These are phyloP conservation scores for Semaprochilodus insignis DNA, from an alignment of 2,797 vertebrate species.

Conservation along the genomic window DNA sequence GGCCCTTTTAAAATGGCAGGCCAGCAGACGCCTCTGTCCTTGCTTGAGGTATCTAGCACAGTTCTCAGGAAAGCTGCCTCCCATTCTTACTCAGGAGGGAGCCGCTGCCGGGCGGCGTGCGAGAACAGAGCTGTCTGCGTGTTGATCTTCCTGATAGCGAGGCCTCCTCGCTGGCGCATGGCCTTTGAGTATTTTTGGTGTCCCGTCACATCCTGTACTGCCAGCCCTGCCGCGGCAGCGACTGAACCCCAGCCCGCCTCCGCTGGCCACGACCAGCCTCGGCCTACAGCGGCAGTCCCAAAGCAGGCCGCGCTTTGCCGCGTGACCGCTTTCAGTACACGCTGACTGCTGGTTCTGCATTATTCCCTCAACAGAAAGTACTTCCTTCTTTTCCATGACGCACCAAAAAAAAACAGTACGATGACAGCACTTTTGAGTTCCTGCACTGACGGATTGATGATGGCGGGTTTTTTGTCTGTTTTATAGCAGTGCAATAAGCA, in stretches of 20 bases:
- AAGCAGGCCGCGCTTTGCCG: neutral
- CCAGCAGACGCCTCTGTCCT: neutral
- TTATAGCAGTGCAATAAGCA: constrained; percentile 39
- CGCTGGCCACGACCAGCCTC: neutral
- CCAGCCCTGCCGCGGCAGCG: neutral
- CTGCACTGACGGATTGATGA: constrained; percentile 34
- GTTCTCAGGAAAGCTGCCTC: constrained; percentile 8
- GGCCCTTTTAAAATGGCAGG: neutral
- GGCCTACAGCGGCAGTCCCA: neutral
- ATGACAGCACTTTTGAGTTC: neutral
- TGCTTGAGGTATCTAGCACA: neutral
- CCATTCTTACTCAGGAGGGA: constrained; percentile 11
- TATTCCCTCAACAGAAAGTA: neutral
- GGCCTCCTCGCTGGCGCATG: neutral
- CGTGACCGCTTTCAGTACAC: neutral
- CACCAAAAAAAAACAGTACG: neutral
- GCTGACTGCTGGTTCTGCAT: neutral
- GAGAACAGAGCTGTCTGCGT: neutral
- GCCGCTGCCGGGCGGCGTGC: neutral
- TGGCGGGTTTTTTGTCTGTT: neutral
- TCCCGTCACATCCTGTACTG: constrained; percentile 38
- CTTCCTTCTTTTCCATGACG: constrained; percentile 19
- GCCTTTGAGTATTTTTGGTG: constrained; percentile 21
- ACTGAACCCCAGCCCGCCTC: neutral
- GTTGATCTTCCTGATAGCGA: constrained; percentile 16